phyloP scores from a whole-genome alignment of 2,888 invertebrate genomes.

The Drosophila algonquin region DNA sequence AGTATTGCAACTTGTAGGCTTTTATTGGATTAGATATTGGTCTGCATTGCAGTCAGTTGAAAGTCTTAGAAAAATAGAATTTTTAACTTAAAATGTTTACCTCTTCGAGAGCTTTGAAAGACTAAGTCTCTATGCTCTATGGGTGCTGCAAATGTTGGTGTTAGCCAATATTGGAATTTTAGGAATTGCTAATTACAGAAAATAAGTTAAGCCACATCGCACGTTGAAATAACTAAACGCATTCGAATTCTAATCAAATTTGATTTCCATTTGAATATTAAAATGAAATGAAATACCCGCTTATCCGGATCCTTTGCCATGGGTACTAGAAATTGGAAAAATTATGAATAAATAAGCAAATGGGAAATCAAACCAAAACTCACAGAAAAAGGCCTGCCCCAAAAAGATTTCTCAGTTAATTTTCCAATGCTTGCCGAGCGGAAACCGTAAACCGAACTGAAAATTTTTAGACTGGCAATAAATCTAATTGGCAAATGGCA shows the following conservation, averaged over 20 bases:
- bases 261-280: neutral
- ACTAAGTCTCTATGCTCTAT: too few species aligned
- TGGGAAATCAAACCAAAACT: neutral
- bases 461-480: constrained; percentile 13
- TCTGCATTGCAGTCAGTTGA: too few species aligned
- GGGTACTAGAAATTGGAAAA: neutral
- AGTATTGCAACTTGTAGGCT: too few species aligned
- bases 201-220: neutral
- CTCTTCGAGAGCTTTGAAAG: too few species aligned
- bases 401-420: neutral
- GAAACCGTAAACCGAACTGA: constrained; percentile 5
- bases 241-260: neutral
- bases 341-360: neutral
- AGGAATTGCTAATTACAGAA: neutral
- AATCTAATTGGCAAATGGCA: constrained; percentile 21
- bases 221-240: neutral
- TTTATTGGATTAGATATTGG: too few species aligned
- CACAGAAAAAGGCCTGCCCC: neutral
- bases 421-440: neutral
- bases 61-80: too few species aligned
- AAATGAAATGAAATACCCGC: neutral
- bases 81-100: too few species aligned
- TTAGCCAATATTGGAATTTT: neutral
- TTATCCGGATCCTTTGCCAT: neutral
- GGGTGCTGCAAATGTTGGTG: too few species aligned